These are phyloP conservation scores for Eidolon dupreanum DNA, from an alignment of 2,797 vertebrate genomes.

Conservation along the genomic window DNA sequence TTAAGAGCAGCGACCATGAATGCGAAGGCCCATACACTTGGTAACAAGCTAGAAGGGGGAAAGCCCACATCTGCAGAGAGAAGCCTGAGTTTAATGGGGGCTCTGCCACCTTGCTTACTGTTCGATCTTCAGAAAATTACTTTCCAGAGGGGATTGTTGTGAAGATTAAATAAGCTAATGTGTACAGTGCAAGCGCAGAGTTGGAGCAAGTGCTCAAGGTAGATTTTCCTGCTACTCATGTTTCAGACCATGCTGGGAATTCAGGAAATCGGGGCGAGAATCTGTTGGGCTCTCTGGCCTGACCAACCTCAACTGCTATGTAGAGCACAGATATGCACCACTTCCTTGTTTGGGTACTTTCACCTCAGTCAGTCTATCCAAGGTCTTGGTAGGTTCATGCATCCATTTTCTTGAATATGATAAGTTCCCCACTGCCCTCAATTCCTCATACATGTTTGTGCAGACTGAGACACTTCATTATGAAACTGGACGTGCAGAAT, in stretches of 20 bases:
- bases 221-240: background rate
- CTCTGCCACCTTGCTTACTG: background rate
- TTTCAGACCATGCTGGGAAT: background rate
- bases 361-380: background rate
- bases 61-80: too few species aligned
- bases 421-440: background rate
- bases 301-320: background rate
- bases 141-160: background rate
- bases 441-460: rapidly evolving
- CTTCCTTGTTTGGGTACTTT: background rate
- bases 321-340: background rate
- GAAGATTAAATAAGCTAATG: background rate
- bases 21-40: rapidly evolving
- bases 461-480: background rate
- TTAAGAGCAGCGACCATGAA: background rate
- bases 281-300: background rate
- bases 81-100: rapidly evolving
- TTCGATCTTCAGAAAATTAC: background rate
- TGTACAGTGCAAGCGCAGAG: background rate
- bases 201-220: background rate
- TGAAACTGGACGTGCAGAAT: background rate
- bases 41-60: too few species aligned
- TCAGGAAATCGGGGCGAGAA: background rate
- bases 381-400: background rate
- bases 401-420: background rate